Evolutionary conservation across 2,888 invertebrate species (phyloP), one percentile per base, ranked within the genome.

Genomic region (Eledone cirrhosa): DNA sequence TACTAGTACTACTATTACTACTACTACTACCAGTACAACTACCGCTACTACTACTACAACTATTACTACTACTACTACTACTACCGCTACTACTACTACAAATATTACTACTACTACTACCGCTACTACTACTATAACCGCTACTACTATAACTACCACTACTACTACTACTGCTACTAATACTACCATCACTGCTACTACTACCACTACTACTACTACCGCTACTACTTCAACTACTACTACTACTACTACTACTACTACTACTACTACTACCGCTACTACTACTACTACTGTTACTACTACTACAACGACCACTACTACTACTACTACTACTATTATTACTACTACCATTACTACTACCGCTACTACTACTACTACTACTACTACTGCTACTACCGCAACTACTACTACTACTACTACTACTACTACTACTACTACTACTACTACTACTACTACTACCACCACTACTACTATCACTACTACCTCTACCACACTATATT

Each of bases 251-350:
- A 69, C 33, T 69, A 69, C 67, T 69, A 69, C 16, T 47, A 19
- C 11, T 48, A 47, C 48, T 41, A 67, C 67, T 78, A 31, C 65
- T 79, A 78, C 77, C 33, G 65, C 65, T 79, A 78, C 63, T 78
- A 78, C 48, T 78, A 78, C 75, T 78, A 78, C 75, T 76, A 78
- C 75, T 78, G 77, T 48, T 78, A 78, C 75, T 78, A 78, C 75
- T 78, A 78, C 75, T 33, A 78, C 75, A 77, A 78, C 75, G 47
- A 77, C 77, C 31, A 59, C 77, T 77, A 77, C 53, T 77, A 77
- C 78, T 78, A 24, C 48, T 78, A 29, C 78, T 78, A 29, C 31
- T 47, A 22, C 48, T 27, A 29, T 53, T 74, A 31, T 74, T 48
- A 27, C 74, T 74, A 19, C 24, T 48, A 27, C 74, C 63, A 19